Conservation (phyloP, 2,888 invertebrate species). For the Dasypogon diadema region DNA sequence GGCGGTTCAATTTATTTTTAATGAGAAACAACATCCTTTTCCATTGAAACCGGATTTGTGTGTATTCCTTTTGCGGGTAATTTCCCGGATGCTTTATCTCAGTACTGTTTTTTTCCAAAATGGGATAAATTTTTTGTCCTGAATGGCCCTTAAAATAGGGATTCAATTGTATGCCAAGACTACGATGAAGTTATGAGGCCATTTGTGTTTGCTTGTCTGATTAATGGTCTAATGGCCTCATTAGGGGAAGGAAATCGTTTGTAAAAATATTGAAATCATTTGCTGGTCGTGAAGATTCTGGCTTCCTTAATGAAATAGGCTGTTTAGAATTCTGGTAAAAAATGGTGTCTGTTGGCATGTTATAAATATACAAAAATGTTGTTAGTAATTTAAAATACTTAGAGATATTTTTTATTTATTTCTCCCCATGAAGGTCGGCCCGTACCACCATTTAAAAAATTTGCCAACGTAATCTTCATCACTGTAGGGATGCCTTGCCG, state of each 20-base stretch:
- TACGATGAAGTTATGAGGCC: constrained; percentile 26
- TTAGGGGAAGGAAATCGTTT: constrained; percentile 26
- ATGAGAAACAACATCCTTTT: constrained; percentile 5
- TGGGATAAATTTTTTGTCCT: neutral
- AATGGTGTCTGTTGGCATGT: no score
- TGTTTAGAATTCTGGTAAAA: no score
- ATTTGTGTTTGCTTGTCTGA: neutral
- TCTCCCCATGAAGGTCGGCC: no score
- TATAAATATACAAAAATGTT: no score
- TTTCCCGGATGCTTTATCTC: neutral
- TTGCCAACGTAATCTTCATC: no score
- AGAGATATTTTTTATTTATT: no score
- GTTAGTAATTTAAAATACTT: no score
- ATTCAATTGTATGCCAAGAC: constrained; percentile 12
- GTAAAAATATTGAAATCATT: constrained; percentile 16
- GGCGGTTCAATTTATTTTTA: constrained; percentile 30
- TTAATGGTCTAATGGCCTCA: constrained; percentile 21
- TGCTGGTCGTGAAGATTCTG: no score
- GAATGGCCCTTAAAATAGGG: constrained; percentile 8
- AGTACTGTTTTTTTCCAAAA: neutral
- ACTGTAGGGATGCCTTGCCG: no score
- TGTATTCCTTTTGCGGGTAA: constrained; percentile 10
- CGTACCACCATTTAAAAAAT: no score
- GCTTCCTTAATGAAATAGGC: no score
- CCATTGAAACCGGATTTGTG: neutral